Conservation (phyloP, 1,140 invertebrate species). For the Chelonus insularis region DNA sequence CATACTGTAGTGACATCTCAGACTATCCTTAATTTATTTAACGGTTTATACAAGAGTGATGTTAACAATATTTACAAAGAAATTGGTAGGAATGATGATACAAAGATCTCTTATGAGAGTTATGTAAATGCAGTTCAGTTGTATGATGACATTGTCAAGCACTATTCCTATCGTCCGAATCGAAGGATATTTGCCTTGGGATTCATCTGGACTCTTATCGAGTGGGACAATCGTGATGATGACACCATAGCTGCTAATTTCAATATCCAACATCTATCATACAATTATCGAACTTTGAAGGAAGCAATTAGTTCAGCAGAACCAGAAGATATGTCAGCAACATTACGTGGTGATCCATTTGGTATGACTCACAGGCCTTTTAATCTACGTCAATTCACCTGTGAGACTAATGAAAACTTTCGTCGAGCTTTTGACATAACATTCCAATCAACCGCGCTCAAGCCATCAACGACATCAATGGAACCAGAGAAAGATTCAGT, state of each 20-base stretch:
- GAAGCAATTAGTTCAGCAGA: neutral
- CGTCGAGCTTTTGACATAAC: constrained; percentile 1
- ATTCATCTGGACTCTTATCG: neutral
- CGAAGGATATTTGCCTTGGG: neutral
- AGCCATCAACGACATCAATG: neutral
- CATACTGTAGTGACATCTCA: neutral
- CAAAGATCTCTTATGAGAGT: neutral
- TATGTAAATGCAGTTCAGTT: neutral
- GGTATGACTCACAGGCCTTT: neutral
- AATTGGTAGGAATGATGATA: neutral
- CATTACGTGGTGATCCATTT: neutral
- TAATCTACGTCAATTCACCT: neutral
- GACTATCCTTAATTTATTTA: neutral
- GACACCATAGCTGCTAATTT: neutral
- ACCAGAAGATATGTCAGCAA: neutral
- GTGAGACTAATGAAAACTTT: neutral
- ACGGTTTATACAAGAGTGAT: neutral
- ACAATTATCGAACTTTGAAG: neutral
- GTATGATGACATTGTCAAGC: neutral
- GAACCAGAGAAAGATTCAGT: neutral
- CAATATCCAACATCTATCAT: neutral
- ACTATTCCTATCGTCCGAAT: neutral
- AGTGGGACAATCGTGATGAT: neutral
- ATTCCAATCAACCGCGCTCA: neutral
- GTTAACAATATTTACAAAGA: neutral